Evolutionary conservation across 2,888 invertebrate species (phyloP).

Genomic region (Sclerodermus sp.): DNA sequence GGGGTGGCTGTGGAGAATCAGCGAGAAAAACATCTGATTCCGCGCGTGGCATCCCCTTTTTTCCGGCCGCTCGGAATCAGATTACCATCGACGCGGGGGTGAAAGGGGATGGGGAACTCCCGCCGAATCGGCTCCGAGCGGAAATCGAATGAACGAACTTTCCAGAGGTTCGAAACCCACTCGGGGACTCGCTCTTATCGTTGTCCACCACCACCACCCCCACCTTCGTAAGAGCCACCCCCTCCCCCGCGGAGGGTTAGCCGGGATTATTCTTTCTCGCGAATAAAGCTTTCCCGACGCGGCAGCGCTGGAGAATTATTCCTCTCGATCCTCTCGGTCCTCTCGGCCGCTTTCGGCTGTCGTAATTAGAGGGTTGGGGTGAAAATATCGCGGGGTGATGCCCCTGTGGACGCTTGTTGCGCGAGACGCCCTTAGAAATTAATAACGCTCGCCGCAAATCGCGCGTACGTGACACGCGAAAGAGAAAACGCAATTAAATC

Average conservation of each 20-base stretch:
- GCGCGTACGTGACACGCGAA: conserved; percentile 34
- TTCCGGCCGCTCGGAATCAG: conserved; percentile 24
- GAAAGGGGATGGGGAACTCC: conserved; percentile 15
- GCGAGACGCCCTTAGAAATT: conserved; percentile 21
- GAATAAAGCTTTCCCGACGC: too few relatives aligned
- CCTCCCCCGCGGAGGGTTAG: too few relatives aligned
- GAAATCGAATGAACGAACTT: conserved; percentile 27
- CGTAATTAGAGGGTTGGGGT: conserved; percentile 10
- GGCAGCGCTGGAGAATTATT: too few relatives aligned
- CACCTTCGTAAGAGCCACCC: too few relatives aligned
- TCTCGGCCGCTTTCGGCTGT: neutral
- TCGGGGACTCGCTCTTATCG: too few relatives aligned
- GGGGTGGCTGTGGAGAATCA: conserved; percentile 7
- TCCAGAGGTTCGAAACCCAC: conserved; percentile 2
- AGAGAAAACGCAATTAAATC: conserved; percentile 41
- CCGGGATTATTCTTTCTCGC: too few relatives aligned
- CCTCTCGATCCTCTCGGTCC: neutral
- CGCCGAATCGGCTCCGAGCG: conserved; percentile 11
- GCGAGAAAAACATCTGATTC: conserved; percentile 22
- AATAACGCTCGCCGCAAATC: conserved; percentile 35
- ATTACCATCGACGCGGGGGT: too few relatives aligned
- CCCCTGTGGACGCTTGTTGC: too few relatives aligned
- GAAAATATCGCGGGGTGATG: conserved; percentile 10
- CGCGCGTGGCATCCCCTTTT: conserved; percentile 24
- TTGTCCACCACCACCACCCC: too few relatives aligned